These are phyloP conservation scores for Metallyticus violacea DNA, from an alignment of 2,888 invertebrate genomes.

Conservation along the genomic window DNA sequence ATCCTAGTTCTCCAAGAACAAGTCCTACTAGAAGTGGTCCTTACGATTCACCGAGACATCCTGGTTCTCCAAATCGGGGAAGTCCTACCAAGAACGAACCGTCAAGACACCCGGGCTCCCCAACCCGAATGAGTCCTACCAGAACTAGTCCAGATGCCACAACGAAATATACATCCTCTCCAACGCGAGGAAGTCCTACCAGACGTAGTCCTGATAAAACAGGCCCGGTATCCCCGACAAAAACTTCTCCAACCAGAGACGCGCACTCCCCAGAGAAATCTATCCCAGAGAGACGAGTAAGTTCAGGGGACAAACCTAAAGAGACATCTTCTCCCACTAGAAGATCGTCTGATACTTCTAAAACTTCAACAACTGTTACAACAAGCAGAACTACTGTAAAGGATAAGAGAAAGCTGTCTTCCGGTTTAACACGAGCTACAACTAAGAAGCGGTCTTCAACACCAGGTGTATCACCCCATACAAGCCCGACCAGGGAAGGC, in stretches of 20 bases:
- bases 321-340: conserved; percentile 15
- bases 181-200: not conserved
- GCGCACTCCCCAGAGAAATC: not conserved
- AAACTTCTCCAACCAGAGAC: not conserved
- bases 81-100: conserved; percentile 23
- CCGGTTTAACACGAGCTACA: conserved; percentile 29
- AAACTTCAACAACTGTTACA: conserved; percentile 4
- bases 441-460: conserved; percentile 40
- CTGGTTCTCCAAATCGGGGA: conserved; percentile 12
- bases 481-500: conserved; percentile 50
- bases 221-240: not conserved
- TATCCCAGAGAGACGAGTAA: conserved; percentile 22
- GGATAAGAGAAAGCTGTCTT: conserved; percentile 34
- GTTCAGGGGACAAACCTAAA: conserved; percentile 27
- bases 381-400: conserved; percentile 21
- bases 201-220: not conserved
- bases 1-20: not conserved
- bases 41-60: not conserved
- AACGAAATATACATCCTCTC: not conserved
- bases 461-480: conserved; percentile 51
- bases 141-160: not conserved
- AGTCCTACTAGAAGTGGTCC: not conserved
- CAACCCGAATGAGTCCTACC: not conserved
- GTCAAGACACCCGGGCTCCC: not conserved
- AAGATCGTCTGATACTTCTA: conserved; percentile 25